Conservation (phyloP, 2,797 vertebrate genomes). For the Carcharodon carcharias region DNA sequence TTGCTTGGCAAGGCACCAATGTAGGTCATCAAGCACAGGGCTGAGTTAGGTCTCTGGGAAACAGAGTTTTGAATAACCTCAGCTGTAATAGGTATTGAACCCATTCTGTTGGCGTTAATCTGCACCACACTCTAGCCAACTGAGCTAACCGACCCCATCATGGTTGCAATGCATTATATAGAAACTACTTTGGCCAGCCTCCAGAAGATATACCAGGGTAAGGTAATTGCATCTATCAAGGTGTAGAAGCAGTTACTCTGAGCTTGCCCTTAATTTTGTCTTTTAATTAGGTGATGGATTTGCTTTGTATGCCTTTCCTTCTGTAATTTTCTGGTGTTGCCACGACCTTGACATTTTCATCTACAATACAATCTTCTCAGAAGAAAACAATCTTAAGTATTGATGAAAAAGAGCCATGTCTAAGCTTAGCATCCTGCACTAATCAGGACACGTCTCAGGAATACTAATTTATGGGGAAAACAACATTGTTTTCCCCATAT, state of each 20-base stretch:
- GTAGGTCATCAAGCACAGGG: no score
- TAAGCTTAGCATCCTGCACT: no score
- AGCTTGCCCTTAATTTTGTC: not conserved
- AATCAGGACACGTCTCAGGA: no score
- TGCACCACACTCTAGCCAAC: no score
- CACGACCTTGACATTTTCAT: not conserved
- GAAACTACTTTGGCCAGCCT: not conserved
- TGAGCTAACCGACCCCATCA: not conserved
- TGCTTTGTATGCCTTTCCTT: not conserved
- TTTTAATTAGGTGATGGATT: not conserved
- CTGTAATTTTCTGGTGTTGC: not conserved
- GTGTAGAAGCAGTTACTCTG: not conserved
- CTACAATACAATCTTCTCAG: not conserved
- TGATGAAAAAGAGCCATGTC: no score
- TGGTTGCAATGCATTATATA: not conserved
- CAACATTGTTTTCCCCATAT: no score
- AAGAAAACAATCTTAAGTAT: not conserved
- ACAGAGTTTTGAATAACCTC: no score
- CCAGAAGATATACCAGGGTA: not conserved
- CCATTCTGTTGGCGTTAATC: no score
- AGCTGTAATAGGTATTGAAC: no score
- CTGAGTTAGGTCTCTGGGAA: no score
- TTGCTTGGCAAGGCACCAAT: no score
- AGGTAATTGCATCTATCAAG: not conserved
- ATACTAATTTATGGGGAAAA: no score